phyloP scores from a whole-genome alignment of 2,797 vertebrate species.

The Fratercula arctica region DNA sequence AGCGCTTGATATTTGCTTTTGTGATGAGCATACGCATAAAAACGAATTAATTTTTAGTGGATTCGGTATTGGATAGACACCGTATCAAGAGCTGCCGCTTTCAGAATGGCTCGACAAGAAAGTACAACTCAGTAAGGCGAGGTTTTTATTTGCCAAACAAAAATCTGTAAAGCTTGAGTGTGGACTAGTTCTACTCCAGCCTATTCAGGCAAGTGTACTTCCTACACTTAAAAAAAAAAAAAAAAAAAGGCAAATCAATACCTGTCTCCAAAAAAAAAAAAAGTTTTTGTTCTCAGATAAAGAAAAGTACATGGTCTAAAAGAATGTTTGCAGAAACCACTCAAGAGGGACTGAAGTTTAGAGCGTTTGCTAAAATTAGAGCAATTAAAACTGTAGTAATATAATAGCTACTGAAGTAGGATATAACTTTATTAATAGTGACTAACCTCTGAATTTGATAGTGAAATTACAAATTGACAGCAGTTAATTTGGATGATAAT shows the following conservation, averaged over 20 bases:
- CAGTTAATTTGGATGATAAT: neutral
- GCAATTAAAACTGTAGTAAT: neutral
- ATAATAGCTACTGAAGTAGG: neutral
- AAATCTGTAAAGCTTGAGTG: neutral
- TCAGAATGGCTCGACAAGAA: rapidly evolving
- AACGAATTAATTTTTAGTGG: neutral
- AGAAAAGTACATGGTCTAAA: neutral
- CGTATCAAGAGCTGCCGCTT: neutral
- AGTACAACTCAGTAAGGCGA: neutral
- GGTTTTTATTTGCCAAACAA: neutral
- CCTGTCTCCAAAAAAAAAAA: no score
- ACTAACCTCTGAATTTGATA: neutral
- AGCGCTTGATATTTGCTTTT: neutral
- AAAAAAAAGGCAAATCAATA: neutral
- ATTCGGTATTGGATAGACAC: neutral
- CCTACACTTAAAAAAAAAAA: neutral
- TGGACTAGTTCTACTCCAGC: neutral
- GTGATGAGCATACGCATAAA: neutral
- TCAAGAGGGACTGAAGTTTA: neutral
- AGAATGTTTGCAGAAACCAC: neutral
- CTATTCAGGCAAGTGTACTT: neutral
- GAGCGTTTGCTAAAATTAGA: neutral
- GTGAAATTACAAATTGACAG: neutral
- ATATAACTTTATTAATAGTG: neutral
- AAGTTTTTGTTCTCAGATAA: rapidly evolving